Evolutionary conservation across 1,140 invertebrate species (phyloP).

Genomic region (Agrypnia vestita): DNA sequence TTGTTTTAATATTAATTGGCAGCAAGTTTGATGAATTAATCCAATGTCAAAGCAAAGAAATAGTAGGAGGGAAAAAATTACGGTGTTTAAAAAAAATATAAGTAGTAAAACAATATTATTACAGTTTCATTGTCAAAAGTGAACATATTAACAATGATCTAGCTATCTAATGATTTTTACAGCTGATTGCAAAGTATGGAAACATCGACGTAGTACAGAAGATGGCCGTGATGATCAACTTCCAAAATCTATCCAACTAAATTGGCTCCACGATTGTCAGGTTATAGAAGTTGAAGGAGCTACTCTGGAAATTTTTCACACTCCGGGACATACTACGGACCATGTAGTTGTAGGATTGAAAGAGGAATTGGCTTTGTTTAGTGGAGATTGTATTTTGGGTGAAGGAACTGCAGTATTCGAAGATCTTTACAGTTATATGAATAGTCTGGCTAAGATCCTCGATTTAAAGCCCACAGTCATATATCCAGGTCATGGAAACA

Average conservation of each 20-base stretch:
- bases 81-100: too few relatives aligned
- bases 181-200: constrained; percentile 82
- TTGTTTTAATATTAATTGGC: neutral
- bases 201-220: constrained; percentile 77
- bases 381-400: constrained; percentile 95
- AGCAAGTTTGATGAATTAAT: neutral
- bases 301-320: constrained; percentile 87
- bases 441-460: constrained; percentile 87
- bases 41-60: neutral
- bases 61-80: too few relatives aligned
- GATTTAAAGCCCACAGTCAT: constrained; percentile 84
- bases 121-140: too few relatives aligned
- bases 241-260: constrained; percentile 71
- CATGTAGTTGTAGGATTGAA: constrained; percentile 87
- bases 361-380: constrained; percentile 93
- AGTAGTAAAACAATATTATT: too few relatives aligned
- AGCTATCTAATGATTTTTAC: constrained; percentile 35
- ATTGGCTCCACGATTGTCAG: constrained; percentile 84
- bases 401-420: constrained; percentile 96
- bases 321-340: constrained; percentile 97
- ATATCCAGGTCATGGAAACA: constrained; percentile 95
- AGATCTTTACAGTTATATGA: constrained; percentile 92
- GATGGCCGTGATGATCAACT: constrained; percentile 71
- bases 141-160: too few relatives aligned
- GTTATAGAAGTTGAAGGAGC: constrained; percentile 89